Evolutionary conservation across 2,888 invertebrate genomes (phyloP), one percentile per base, ranked within the genome.

Genomic region (Alitta virens): DNA sequence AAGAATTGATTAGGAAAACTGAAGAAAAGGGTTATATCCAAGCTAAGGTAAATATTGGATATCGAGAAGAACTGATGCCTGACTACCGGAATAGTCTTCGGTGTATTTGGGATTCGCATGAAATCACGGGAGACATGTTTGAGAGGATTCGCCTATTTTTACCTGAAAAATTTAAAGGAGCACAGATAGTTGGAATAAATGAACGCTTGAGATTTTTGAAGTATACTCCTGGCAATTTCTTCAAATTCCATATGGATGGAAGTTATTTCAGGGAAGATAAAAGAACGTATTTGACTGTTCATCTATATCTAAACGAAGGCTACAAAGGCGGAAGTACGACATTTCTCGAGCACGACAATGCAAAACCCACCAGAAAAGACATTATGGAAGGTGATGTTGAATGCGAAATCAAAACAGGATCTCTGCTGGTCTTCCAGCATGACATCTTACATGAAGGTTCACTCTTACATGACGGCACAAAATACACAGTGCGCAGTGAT

Each of bases 391-490:
- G 40, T 12, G 43, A 50, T 25, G 26, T 56, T 2, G 56, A 53
- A 7, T 58, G 58, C 26, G 56, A 60, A 16, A 59, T 60, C 40
- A 63, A 60, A 43, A 63, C 63, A 14, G 63, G 33, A 7, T 71
- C 72, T 51, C 71, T 73, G 2, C 62, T 77, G n/a, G 65, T 77
- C 5, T 77, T 76, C 61, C 68, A 76, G 64, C 77, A 77, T 55
- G 67, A 72, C 46, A 69, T 77, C 23, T 55, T 70, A 23, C 77
- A 77, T 53, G 77, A 77, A 62, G 77, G 77, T 1, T 74, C 75
- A 0, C 21, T 53, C 46, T 63, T 77, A 46, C 60, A 66, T 16
- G 63, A 71, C 27, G 77, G 76, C 14, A 63, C 71, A 21, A 76
- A 77, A 60, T 77, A 76, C 57, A 50, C 73, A 0, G 63, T 75